These are phyloP conservation scores for Machimus atricapillus DNA, from an alignment of 2,888 invertebrate genomes.

Conservation along the genomic window DNA sequence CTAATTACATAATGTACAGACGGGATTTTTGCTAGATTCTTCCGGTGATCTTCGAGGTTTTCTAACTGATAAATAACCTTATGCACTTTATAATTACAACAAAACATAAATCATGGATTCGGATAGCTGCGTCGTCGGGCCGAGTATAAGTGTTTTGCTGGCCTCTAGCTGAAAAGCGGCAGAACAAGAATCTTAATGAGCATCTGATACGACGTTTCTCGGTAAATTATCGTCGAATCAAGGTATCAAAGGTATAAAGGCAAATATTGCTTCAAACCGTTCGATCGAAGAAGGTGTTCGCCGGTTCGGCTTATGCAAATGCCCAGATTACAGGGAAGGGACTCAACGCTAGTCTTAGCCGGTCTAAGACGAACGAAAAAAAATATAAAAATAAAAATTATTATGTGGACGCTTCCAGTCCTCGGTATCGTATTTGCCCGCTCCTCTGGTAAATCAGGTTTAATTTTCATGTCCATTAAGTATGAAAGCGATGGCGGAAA, in stretches of 20 bases:
- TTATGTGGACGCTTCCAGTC: background rate
- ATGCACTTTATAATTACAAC: background rate
- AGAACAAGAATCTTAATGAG: constrained; percentile 8
- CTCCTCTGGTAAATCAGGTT: constrained; percentile 8
- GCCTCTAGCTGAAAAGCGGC: background rate
- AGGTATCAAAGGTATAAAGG: constrained; percentile 6
- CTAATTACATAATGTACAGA: background rate
- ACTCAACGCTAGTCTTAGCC: background rate
- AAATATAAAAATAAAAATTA: background rate
- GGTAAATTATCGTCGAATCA: constrained; percentile 6
- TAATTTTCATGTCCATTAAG: constrained; percentile 41
- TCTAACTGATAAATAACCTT: background rate
- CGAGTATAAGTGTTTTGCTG: background rate
- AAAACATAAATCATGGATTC: background rate
- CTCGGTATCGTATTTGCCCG: background rate
- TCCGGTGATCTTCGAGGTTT: background rate
- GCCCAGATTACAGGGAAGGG: background rate
- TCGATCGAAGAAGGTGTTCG: background rate
- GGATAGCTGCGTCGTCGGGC: background rate
- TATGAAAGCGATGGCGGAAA: background rate
- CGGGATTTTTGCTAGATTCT: background rate
- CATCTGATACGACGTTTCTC: background rate
- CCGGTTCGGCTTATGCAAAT: background rate
- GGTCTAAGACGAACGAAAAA: background rate
- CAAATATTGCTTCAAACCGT: constrained; percentile 3